Evolutionary conservation across 2,797 vertebrate species (phyloP), one percentile per base, ranked within the genome.

Genomic region (Oryzias sinensis): DNA sequence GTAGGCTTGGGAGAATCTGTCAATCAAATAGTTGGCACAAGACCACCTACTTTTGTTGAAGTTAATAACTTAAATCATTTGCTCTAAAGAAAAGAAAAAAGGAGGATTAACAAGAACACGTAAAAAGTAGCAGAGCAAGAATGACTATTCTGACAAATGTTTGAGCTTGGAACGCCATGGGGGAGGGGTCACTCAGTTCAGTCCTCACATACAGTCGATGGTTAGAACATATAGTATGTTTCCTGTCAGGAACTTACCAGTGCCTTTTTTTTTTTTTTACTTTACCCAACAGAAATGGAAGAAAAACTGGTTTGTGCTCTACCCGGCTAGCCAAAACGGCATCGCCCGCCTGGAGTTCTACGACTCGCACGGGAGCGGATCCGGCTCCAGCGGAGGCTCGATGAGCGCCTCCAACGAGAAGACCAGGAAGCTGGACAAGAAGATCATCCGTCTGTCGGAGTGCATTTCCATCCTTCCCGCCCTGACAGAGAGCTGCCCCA

Each of bases 331-430:
- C 70, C 92, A 93, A 48, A 93, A 95, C n/a, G 97, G 97, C 49
- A 97, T 98, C 1, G 96, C 96, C 5, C 93, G 97, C 20, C 90
- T 99, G 0, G 97, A 99, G 88, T 95, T 96, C 87, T 98, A 88
- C 43, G 97, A 98, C 52, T 90, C 92, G 0, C 75, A 81, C 0
- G 84, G 83, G 2, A 70, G 82, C 0, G 74, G 79, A 0, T 80
- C 84, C 8, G 88, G 76, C 0, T 87, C 83, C 20, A 43, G 65
- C 1, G 74, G 65, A 1, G 79, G 75, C 5, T 82, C 82, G 0
- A 69, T 80, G 0, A 58, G 82, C 24, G 85, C 72, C 0, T 88
- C 92, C 64, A 94, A 92, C 20, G 91, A 92, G 55, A 90, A 90
- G 62, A 93, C 91, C 69, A 90, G 88, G 65, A 95, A 94, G 70